Conservation (phyloP, 2,113 vertebrate genomes). For the Manacus vitellinus region DNA sequence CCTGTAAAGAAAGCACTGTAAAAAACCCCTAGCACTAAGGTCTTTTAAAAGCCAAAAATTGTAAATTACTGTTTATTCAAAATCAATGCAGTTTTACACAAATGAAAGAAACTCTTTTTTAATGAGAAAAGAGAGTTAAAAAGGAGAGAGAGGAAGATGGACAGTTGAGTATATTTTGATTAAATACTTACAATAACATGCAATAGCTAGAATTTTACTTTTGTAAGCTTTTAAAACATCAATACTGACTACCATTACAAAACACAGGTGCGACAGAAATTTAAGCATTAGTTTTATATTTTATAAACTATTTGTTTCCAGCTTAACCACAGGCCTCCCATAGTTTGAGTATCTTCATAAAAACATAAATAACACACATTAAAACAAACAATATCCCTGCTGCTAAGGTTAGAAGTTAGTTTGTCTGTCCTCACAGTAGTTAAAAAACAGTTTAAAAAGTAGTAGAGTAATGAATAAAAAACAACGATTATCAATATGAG, state of each 20-base stretch:
- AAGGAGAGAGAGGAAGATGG: background rate
- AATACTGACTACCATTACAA: background rate
- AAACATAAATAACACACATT: conserved; percentile 46
- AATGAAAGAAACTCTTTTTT: conserved; percentile 46
- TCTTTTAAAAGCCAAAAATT: background rate
- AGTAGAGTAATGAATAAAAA: conserved; percentile 30
- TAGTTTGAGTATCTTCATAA: conserved; percentile 11
- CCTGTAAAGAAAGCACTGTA: background rate
- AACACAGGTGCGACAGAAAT: background rate
- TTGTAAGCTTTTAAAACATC: background rate
- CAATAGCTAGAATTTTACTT: conserved; percentile 15
- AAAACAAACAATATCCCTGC: conserved; percentile 51
- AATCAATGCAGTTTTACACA: conserved; percentile 28
- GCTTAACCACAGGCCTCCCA: background rate
- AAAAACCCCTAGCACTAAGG: background rate
- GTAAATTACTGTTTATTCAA: background rate
- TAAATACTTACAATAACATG: background rate
- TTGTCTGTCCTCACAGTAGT: conserved; percentile 24
- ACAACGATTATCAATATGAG: conserved; percentile 39
- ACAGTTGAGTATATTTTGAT: background rate
- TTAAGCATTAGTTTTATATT: background rate
- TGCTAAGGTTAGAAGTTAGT: conserved; percentile 37
- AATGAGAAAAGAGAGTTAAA: conserved; percentile 30
- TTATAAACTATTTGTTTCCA: background rate
- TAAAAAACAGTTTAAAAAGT: conserved; percentile 48